phyloP scores from a whole-genome alignment of 2,888 invertebrate species.

The Rhogogaster chlorosoma region DNA sequence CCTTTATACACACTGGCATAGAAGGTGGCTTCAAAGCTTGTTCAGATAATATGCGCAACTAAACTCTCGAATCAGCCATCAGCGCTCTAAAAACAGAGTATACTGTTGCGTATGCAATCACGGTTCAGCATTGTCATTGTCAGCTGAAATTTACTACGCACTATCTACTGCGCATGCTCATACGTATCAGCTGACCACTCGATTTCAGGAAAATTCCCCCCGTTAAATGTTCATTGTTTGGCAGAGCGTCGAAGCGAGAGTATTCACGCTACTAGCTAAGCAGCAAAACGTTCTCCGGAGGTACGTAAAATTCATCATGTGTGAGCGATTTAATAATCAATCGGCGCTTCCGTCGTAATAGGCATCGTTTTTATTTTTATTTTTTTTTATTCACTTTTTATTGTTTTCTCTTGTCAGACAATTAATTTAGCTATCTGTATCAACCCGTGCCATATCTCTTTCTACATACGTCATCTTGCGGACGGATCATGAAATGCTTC shows the following conservation, averaged over 20 bases:
- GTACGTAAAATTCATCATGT: slow-evolving; percentile 48
- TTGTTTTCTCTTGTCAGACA: neutral
- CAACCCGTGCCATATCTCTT: neutral
- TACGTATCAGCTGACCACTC: slow-evolving; percentile 63
- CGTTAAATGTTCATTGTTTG: slow-evolving; percentile 66
- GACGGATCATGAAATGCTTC: slow-evolving; percentile 4
- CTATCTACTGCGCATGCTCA: slow-evolving; percentile 58
- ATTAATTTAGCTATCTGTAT: neutral
- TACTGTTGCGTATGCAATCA: slow-evolving; percentile 51
- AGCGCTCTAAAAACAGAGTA: slow-evolving; percentile 58
- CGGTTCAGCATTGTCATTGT: slow-evolving; percentile 49
- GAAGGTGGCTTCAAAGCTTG: slow-evolving; percentile 83
- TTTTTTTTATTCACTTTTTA: neutral
- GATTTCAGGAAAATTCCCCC: slow-evolving; percentile 57
- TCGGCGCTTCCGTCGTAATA: neutral
- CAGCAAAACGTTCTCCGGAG: slow-evolving; percentile 52
- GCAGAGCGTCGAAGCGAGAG: slow-evolving; percentile 77
- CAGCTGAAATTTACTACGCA: slow-evolving; percentile 60
- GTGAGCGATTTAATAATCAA: neutral
- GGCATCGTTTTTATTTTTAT: neutral
- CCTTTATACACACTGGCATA: slow-evolving; percentile 97
- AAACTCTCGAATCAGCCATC: slow-evolving; percentile 55
- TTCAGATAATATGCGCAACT: slow-evolving; percentile 55
- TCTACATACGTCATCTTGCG: slow-evolving; percentile 29
- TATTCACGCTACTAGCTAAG: slow-evolving; percentile 75